A percentile compares a stretch with the other conserved stretches of the same genome.
phyloP scores from a whole-genome alignment of 1,140 invertebrate species.

The Drosophila pseudoobscura region DNA sequence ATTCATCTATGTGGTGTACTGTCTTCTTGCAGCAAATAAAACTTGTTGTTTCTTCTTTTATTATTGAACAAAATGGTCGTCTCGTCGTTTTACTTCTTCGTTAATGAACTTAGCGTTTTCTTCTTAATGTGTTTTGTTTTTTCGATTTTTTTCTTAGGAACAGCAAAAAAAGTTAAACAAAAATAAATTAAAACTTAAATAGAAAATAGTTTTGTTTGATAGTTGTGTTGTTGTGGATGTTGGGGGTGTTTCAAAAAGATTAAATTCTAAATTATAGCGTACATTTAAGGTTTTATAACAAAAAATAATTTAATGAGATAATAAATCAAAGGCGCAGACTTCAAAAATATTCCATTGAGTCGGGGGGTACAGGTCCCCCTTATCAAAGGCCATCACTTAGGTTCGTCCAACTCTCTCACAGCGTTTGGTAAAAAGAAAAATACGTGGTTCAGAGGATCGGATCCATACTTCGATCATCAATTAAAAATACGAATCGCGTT shows the following conservation, averaged over 20 bases:
- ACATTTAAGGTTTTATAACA: conserved; percentile 77
- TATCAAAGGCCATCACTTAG: conserved; percentile 73
- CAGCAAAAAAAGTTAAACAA: conserved; percentile 61
- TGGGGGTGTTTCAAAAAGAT: conserved; percentile 42
- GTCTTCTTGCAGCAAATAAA: conserved; percentile 63
- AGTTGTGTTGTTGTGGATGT: conserved; percentile 22
- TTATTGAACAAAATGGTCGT: conserved; percentile 77
- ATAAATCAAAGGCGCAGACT: conserved; percentile 77
- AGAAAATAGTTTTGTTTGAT: conserved; percentile 59
- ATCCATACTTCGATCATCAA: conserved; percentile 26
- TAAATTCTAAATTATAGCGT: conserved; percentile 70
- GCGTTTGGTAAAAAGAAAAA: conserved; percentile 61
- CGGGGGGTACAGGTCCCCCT: conserved; percentile 32
- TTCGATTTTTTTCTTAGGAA: conserved; percentile 58
- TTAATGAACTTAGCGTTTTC: conserved; percentile 63
- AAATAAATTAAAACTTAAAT: conserved; percentile 82
- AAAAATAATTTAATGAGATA: conserved; percentile 81
- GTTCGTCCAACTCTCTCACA: conserved; percentile 71
- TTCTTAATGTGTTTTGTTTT: conserved; percentile 53
- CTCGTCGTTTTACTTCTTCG: conserved; percentile 55
- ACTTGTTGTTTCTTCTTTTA: conserved; percentile 36
- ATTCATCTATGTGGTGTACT: conserved; percentile 21
- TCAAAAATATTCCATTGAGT: conserved; percentile 71
- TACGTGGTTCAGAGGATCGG: conserved; percentile 13
- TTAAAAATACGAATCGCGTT: conserved; percentile 60